Base-by-base conservation (phyloP, 2,888 invertebrate species). In the Acrocyrtus sp. region DNA sequence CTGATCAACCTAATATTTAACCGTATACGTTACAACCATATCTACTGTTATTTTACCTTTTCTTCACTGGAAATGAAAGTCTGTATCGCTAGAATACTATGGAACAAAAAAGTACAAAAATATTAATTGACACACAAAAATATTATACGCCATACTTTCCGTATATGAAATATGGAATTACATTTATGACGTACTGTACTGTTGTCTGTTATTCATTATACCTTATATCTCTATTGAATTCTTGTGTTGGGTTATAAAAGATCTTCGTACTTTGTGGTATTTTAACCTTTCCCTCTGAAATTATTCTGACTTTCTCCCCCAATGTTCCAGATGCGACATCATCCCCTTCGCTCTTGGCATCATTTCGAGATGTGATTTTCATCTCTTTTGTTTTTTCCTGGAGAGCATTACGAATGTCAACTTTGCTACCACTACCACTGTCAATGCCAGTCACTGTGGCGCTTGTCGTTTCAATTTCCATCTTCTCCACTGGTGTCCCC, bases 211-310 rank as follows among this genome's bases (percentile, higher is more conserved):
- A n/a, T n/a, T n/a, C n/a, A n/a, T n/a, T n/a, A n/a, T 77, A 86
- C 87, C 90, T 92, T 57, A 99, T 86, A 86, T 99, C 99, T 77
- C 99, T 88, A 84, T 99, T 99, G 83, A 99, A 99, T 84, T 99
- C 96, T 85, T 98, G 97, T 0, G 98, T 98, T 0, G 98, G 95
- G 86, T 99, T 99, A 83, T 99, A 99, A 85, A 99, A 99, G 0
- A 98, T 78, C 5, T 75, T 78, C 3, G 61, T 43, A n/a, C 67
- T 62, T 29, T 60, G 53, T n/a, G 61, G 54, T 29, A 80, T 76
- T 8, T 63, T 60, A 10, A 77, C 80, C 51, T 79, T 79, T 8
- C 80, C 80, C 62, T 80, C 80, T 10, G 54, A 26, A 21, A 72
- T 73, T 39, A 74, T 72, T 3, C 56, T 51, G 17, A 72, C 24